These are phyloP conservation scores for Abrostola triplasia DNA, from an alignment of 2,888 invertebrate genomes.

Conservation along the genomic window DNA sequence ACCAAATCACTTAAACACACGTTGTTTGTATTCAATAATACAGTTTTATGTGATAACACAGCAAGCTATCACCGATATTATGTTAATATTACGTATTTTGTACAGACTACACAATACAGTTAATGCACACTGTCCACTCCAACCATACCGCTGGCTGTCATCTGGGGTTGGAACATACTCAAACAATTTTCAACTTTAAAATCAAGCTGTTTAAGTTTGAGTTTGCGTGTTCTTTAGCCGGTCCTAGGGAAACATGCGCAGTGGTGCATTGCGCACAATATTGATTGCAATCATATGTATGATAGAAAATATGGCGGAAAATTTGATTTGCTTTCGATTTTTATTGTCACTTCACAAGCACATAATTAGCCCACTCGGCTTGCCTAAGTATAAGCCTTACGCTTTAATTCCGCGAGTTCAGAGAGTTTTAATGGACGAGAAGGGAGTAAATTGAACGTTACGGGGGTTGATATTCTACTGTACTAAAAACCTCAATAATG, in stretches of 20 bases:
- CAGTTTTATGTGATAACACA: conserved; percentile 44
- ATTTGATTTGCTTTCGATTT: conserved; percentile 62
- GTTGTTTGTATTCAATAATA: conserved; percentile 15
- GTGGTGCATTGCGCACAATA: conserved; percentile 85
- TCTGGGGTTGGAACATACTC: conserved; percentile 61
- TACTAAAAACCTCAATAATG: no score
- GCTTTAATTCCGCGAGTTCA: background rate
- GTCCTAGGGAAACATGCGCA: conserved; percentile 82
- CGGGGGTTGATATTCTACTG: background rate
- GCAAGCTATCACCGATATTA: conserved; percentile 35
- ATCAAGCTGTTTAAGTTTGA: conserved; percentile 36
- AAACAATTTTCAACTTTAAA: conserved; percentile 37
- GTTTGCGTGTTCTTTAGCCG: conserved; percentile 38
- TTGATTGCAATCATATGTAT: conserved; percentile 84
- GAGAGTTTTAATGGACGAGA: background rate
- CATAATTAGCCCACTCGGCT: conserved; percentile 4
- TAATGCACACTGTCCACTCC: conserved; percentile 75
- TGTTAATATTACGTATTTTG: conserved; percentile 51
- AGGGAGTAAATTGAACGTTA: background rate
- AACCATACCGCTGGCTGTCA: conserved; percentile 76
- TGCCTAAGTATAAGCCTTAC: background rate
- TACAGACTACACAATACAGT: conserved; percentile 48
- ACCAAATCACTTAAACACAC: conserved; percentile 47
- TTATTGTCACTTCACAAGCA: conserved; percentile 41
- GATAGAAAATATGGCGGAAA: conserved; percentile 82